phyloP scores from a whole-genome alignment of 30 jellyfish, hydroid and myxozoan genomes.

The Aurelia coerulea region DNA sequence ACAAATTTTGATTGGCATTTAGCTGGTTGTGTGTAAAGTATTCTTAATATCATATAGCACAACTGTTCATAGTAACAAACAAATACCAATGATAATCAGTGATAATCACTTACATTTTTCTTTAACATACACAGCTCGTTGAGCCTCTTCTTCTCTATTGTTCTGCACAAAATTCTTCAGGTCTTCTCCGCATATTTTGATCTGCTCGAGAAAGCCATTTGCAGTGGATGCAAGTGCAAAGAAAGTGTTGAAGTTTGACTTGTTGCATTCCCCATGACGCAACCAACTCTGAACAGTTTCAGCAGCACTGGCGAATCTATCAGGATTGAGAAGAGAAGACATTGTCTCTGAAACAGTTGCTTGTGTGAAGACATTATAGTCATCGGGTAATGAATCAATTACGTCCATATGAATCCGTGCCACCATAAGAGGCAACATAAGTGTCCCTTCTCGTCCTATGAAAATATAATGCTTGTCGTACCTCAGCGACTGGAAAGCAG shows the following conservation, averaged over 20 bases:
- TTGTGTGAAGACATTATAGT: background rate
- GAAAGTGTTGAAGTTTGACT: background rate
- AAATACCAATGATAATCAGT: too few species aligned
- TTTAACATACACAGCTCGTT: background rate
- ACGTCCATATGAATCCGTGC: background rate
- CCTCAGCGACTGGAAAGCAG: background rate
- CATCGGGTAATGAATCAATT: background rate
- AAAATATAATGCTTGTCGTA: slow-evolving; percentile 7
- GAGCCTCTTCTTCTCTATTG: slow-evolving; percentile 10
- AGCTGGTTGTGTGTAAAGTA: too few species aligned
- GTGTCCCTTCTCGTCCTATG: slow-evolving; percentile 8
- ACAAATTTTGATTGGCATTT: too few species aligned
- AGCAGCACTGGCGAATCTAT: background rate
- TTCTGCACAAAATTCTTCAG: background rate
- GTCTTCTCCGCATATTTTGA: background rate
- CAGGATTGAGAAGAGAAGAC: background rate
- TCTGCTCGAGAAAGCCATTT: slow-evolving; percentile 11
- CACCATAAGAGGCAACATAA: background rate
- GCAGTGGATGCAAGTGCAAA: slow-evolving; percentile 3
- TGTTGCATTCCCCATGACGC: slow-evolving; percentile 8
- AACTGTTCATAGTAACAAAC: too few species aligned
- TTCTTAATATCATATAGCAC: too few species aligned
- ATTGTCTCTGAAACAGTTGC: slow-evolving; percentile 2
- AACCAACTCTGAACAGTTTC: background rate
- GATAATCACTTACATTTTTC: background rate